phyloP scores from a whole-genome alignment of 2,797 vertebrate genomes.

The Premnoplex brunnescens region DNA sequence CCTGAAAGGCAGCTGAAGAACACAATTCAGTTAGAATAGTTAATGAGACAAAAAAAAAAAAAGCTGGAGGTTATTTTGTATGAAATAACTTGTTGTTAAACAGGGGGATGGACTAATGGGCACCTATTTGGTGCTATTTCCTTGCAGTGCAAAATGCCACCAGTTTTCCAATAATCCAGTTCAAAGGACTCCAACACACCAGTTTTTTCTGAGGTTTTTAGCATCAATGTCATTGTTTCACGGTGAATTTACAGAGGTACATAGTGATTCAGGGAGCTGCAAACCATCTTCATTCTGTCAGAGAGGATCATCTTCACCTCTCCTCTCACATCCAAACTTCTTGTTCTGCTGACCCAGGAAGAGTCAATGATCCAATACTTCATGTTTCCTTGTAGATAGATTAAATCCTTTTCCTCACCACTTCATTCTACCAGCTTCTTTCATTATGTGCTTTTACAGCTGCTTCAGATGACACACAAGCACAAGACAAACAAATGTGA shows the following conservation, averaged over 20 bases:
- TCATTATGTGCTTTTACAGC: background rate
- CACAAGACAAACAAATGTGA: background rate
- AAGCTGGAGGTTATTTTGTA: background rate
- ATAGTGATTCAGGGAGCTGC: background rate
- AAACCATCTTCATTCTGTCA: background rate
- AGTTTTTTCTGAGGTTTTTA: background rate
- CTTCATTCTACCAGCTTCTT: background rate
- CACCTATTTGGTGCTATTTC: background rate
- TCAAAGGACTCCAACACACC: background rate
- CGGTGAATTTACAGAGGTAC: background rate
- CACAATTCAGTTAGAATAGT: slow-evolving; percentile 42
- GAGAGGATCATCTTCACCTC: background rate
- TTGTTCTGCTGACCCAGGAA: background rate
- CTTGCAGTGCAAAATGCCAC: background rate
- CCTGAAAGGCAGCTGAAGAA: slow-evolving; percentile 83
- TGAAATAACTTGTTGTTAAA: background rate
- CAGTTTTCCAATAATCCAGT: background rate
- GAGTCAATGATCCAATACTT: background rate
- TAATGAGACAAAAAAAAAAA: background rate
- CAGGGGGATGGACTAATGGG: background rate
- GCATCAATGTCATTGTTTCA: background rate
- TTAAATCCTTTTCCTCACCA: background rate
- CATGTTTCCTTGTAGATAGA: background rate
- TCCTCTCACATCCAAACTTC: background rate
- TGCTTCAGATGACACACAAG: background rate